These are phyloP conservation scores for Drosophila parabipectinata DNA, from an alignment of 1,140 invertebrate genomes.

Conservation along the genomic window DNA sequence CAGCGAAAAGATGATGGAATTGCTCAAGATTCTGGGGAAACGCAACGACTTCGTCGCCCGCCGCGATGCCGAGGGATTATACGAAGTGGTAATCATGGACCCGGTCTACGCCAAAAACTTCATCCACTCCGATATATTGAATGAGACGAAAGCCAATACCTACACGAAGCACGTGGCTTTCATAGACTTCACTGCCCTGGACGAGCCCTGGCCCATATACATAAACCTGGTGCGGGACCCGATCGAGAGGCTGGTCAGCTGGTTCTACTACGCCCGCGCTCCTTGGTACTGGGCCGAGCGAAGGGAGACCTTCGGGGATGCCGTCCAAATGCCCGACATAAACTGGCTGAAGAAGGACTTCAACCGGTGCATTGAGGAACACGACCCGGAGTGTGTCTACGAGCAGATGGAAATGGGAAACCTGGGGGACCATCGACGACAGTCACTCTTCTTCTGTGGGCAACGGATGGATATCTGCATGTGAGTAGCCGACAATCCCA, in stretches of 20 bases:
- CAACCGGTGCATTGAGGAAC: conserved; percentile 92
- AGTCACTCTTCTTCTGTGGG: conserved; percentile 94
- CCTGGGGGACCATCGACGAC: conserved; percentile 92
- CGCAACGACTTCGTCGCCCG: conserved; percentile 92
- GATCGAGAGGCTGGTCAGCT: conserved; percentile 94
- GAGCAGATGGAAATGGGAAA: conserved; percentile 90
- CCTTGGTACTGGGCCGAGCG: conserved; percentile 95
- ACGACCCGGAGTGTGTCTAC: conserved; percentile 93
- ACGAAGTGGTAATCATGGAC: conserved; percentile 86
- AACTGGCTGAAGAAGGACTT: conserved; percentile 95
- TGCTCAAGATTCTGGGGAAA: conserved; percentile 89
- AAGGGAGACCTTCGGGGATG: conserved; percentile 92
- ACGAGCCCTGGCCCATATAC: conserved; percentile 92
- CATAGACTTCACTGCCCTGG: conserved; percentile 90
- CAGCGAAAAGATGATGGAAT: conserved; percentile 94
- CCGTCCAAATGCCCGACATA: conserved; percentile 90
- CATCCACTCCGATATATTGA: conserved; percentile 85
- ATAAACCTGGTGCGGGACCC: conserved; percentile 95
- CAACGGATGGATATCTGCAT: conserved; percentile 91
- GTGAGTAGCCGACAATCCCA: conserved; percentile 86
- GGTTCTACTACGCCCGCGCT: conserved; percentile 93
- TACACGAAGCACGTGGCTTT: conserved; percentile 93
- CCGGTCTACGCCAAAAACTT: conserved; percentile 88
- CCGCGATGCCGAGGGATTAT: conserved; percentile 91
- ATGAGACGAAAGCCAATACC: conserved; percentile 85